Percentiles rank a stretch among this genome's conserved stretches.
Conservation (phyloP, 2,113 vertebrate genomes). For the Pseudopipra pipra region DNA sequence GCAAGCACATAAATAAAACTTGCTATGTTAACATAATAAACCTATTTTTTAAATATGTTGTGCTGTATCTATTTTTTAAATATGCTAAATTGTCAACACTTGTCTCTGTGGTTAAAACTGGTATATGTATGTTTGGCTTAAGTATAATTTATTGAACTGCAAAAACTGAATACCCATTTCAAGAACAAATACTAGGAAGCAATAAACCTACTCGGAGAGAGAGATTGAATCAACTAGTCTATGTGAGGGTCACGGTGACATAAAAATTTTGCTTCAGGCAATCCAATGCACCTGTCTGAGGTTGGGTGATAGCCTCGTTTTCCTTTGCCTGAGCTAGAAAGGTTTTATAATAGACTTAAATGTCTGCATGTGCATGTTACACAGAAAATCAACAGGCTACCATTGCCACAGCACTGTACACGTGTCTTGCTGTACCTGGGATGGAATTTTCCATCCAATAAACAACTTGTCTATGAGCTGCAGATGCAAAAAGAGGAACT, state of each 20-base stretch:
- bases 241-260: background rate
- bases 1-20: background rate
- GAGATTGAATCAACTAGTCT: background rate
- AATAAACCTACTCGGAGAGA: background rate
- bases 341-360: background rate
- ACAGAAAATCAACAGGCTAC: background rate
- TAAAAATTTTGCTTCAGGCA: background rate
- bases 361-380: background rate
- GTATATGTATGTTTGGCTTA: background rate
- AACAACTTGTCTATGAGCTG: background rate
- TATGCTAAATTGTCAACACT: background rate
- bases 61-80: background rate
- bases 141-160: background rate
- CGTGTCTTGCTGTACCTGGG: rapidly evolving
- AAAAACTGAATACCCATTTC: background rate
- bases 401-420: background rate
- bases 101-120: background rate
- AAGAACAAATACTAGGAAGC: background rate
- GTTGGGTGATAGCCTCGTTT: background rate
- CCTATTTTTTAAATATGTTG: background rate
- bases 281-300: rapidly evolving
- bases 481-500: background rate
- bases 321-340: background rate
- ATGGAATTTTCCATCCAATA: background rate
- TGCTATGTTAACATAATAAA: background rate